Conservation (phyloP, 2,113 vertebrate genomes). For the Gobius niger region DNA sequence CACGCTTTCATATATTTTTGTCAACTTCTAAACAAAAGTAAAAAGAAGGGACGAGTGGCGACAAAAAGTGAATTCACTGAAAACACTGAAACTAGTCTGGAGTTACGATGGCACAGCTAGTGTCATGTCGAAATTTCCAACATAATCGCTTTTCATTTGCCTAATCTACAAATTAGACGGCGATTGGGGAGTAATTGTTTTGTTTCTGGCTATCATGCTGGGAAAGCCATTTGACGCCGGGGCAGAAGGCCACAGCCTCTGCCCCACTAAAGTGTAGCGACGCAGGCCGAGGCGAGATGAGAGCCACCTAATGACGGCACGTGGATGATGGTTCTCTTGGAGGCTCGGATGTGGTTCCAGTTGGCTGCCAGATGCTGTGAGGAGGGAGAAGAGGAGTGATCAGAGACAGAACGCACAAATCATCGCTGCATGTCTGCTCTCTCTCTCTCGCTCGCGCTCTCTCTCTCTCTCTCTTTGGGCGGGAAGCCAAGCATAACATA, state of each 20-base stretch:
- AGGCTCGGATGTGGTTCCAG: constrained; percentile 98
- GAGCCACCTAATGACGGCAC: constrained; percentile 98
- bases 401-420: constrained; percentile 81
- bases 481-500: constrained; percentile 96
- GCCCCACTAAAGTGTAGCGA: neutral
- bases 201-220: constrained; percentile 86
- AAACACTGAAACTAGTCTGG: too few relatives aligned
- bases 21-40: too few relatives aligned
- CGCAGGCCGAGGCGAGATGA: constrained; percentile 52
- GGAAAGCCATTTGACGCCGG: constrained; percentile 97
- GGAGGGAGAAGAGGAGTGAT: constrained; percentile 86
- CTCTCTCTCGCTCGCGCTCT: neutral
- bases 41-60: too few relatives aligned
- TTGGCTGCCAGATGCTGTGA: constrained; percentile 98
- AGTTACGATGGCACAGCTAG: constrained; percentile 62
- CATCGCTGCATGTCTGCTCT: constrained; percentile 65
- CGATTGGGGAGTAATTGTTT: constrained; percentile 85
- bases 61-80: too few relatives aligned
- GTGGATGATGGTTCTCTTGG: constrained; percentile 98
- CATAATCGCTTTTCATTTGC: constrained; percentile 97
- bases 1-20: too few relatives aligned
- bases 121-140: constrained; percentile 84
- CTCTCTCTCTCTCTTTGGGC: constrained; percentile 68
- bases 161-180: constrained; percentile 99
- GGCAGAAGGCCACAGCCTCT: constrained; percentile 87